Percentiles rank a stretch among this genome's conserved stretches.
Conservation (phyloP, 1,140 invertebrate species). For the Drosophila busckii region DNA sequence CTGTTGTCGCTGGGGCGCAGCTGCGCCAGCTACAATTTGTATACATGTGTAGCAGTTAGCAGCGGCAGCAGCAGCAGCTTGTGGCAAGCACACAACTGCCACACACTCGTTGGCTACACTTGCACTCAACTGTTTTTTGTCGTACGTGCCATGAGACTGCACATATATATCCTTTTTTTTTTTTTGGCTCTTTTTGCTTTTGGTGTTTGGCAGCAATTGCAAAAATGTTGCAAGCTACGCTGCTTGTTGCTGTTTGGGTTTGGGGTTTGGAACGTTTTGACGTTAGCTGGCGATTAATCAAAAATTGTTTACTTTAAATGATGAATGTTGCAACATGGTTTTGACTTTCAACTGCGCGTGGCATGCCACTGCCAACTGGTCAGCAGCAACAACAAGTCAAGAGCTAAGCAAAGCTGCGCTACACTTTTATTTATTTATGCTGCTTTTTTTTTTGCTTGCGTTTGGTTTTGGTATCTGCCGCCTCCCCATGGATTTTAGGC, state of each 20-base stretch:
- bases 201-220: slow-evolving; percentile 54
- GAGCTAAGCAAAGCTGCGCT: slow-evolving; percentile 52
- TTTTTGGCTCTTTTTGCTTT: slow-evolving; percentile 1
- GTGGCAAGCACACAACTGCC: too few species aligned
- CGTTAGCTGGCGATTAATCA: slow-evolving; percentile 64
- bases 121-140: too few species aligned
- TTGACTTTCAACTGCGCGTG: slow-evolving; percentile 56
- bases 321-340: slow-evolving; percentile 75
- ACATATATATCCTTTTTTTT: slow-evolving; percentile 23
- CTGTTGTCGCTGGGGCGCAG: slow-evolving; percentile 17
- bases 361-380: slow-evolving; percentile 20
- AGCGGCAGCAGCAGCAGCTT: too few species aligned
- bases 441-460: too few species aligned
- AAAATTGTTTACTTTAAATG: slow-evolving; percentile 76
- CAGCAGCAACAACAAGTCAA: slow-evolving; percentile 28
- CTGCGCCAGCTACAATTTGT: slow-evolving; percentile 61
- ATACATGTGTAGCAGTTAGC: slow-evolving; percentile 50
- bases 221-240: slow-evolving; percentile 66
- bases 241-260: background rate
- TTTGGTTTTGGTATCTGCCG: too few species aligned
- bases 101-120: too few species aligned
- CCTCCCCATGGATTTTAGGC: slow-evolving; percentile 4
- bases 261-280: slow-evolving; percentile 10
- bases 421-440: slow-evolving; percentile 1
- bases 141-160: slow-evolving; percentile 52